Evolutionary conservation across 2,888 invertebrate species (phyloP), one percentile per base, ranked within the genome.

Genomic region (Diarsia rubi): DNA sequence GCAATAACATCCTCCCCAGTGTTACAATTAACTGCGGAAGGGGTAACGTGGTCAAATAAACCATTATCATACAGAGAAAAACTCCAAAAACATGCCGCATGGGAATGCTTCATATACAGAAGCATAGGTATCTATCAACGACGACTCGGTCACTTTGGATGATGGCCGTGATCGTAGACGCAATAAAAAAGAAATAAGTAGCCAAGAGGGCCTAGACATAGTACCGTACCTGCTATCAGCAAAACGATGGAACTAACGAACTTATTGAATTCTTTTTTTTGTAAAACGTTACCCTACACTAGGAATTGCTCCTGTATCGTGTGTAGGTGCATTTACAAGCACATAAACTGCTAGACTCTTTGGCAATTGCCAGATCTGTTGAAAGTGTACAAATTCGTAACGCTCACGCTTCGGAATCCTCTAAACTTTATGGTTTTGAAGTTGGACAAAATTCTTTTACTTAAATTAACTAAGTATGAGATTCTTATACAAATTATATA

Each of bases 1-100:
- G 63, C 71, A 79, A 79, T 64, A 71, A 64, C 71, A 49, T 24
- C 47, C 47, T 19, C 47, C 42, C 63, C 44, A 45, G 64, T 71
- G 71, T 64, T 71, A 37, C 31, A 44, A 70, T 57, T 70, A 70
- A 70, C 24, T 42, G 54, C 63, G 47, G 44, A 9, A 27, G 44
- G 76, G 72, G 63, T 78, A 47, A 24, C 19, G 49, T 49, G 49
- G 79, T 71, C 49, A 59, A 71, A 27, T 52, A 37, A 27, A 42
- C 49, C 47, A 9, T 19, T 37, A 11, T 37, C n/a, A 14, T 11
- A 24, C 16, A 78, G 42, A 1, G 37, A 37, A 62, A 78, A 27
- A 45, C 3, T 2, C 16, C 78, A 63, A 47, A 31, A 77, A 57
- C 63, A 37, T 31, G 8, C 47, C 21, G 0, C 2, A 19, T 5